These are phyloP conservation scores for Heteromyza rotundicornis DNA, from an alignment of 2,888 invertebrate species.

Conservation along the genomic window DNA sequence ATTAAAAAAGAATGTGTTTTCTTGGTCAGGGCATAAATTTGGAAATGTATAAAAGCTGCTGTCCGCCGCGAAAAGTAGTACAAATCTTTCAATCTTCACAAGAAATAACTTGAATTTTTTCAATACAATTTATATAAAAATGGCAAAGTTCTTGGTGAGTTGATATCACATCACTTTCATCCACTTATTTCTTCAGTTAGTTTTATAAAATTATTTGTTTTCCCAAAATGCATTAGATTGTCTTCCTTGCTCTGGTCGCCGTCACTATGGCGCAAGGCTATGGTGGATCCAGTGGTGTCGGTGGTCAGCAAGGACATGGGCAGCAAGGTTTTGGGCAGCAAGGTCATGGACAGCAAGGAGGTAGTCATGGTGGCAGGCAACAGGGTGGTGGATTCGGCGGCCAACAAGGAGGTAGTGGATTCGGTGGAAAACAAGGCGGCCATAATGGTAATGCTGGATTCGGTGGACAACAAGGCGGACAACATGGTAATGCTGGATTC, in stretches of 20 bases:
- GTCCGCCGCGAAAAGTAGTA: not conserved
- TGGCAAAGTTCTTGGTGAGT: not conserved
- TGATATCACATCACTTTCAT: too few species aligned
- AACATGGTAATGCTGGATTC: not conserved
- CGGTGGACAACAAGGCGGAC: not conserved
- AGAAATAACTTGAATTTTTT: not conserved
- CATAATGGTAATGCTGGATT: not conserved
- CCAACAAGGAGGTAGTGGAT: not conserved
- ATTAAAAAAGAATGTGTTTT: too few species aligned
- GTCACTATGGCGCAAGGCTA: not conserved
- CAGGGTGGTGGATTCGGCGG: not conserved
- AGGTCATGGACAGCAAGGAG: not conserved
- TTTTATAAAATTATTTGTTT: too few species aligned
- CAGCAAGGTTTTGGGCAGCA: not conserved
- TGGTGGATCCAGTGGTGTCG: not conserved
- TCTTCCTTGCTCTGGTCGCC: not conserved
- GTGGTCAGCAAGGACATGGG: not conserved
- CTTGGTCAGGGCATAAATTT: not conserved
- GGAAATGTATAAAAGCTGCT: slow-evolving; percentile 10
- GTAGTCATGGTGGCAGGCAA: not conserved
- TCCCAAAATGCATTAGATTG: not conserved
- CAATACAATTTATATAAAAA: not conserved
- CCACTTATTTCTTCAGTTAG: too few species aligned
- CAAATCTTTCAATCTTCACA: not conserved
- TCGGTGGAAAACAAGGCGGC: not conserved